These are phyloP conservation scores for Drosophila emarginata DNA, from an alignment of 2,888 invertebrate species.

Conservation along the genomic window DNA sequence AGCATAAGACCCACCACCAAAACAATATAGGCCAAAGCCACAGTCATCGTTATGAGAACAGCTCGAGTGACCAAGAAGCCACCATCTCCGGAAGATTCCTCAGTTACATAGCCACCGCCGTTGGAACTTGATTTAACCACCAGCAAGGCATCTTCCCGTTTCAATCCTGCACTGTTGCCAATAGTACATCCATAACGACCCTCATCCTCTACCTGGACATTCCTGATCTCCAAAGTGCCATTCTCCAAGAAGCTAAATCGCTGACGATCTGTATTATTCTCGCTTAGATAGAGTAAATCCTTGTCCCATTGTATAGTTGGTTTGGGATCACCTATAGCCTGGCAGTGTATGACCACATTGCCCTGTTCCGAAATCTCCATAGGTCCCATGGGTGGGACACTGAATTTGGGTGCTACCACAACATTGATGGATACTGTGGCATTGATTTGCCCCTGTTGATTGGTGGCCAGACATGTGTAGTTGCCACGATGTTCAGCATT, in stretches of 20 bases:
- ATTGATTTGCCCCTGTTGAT: conserved; percentile 90
- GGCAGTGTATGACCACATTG: conserved; percentile 90
- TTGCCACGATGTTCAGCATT: conserved; percentile 89
- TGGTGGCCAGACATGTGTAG: conserved; percentile 93
- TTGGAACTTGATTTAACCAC: conserved; percentile 86
- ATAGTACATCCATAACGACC: conserved; percentile 96
- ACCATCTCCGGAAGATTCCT: conserved; percentile 85
- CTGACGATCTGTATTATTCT: conserved; percentile 81
- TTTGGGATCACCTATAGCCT: conserved; percentile 93
- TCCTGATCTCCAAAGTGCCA: conserved; percentile 90
- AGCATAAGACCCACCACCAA: conserved; percentile 95
- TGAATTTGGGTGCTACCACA: conserved; percentile 92
- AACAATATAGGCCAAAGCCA: conserved; percentile 95
- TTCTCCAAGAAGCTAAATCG: conserved; percentile 89
- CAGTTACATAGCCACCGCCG: conserved; percentile 82
- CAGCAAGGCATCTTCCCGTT: conserved; percentile 90
- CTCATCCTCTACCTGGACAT: conserved; percentile 90
- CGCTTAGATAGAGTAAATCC: conserved; percentile 85
- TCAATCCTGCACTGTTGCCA: conserved; percentile 95
- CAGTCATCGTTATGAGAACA: conserved; percentile 94
- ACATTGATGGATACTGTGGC: conserved; percentile 92
- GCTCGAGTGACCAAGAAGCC: conserved; percentile 92
- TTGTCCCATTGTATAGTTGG: conserved; percentile 97
- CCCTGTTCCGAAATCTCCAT: conserved; percentile 90
- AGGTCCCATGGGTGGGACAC: conserved; percentile 88